phyloP scores from a whole-genome alignment of 2,113 vertebrate species.

The Cebus imitator region DNA sequence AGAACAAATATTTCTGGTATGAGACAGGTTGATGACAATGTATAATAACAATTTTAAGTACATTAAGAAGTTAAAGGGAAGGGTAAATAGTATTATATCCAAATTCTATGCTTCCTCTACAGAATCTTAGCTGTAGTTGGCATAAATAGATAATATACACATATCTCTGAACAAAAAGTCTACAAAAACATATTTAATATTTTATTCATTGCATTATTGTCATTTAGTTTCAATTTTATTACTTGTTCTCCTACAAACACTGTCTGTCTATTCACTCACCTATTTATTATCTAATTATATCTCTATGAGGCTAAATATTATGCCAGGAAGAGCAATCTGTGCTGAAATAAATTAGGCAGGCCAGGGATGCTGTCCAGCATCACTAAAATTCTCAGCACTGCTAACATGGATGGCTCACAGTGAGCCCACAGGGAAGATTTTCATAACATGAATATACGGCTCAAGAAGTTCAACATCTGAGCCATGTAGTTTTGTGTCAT shows the following conservation, averaged over 20 bases:
- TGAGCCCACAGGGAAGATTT: background rate
- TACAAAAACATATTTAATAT: background rate
- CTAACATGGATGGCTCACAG: background rate
- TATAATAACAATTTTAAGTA: background rate
- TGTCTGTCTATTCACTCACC: background rate
- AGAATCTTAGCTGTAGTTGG: background rate
- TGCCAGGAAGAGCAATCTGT: background rate
- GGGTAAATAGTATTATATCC: background rate
- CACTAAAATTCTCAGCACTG: background rate
- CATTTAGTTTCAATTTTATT: background rate
- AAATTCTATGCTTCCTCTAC: background rate
- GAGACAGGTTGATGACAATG: background rate
- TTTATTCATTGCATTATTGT: background rate
- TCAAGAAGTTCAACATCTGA: background rate
- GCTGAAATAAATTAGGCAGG: background rate
- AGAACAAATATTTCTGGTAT: background rate
- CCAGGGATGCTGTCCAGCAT: background rate
- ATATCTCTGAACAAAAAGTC: background rate
- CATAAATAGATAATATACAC: background rate
- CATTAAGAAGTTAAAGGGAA: background rate
- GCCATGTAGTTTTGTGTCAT: background rate
- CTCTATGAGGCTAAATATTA: background rate
- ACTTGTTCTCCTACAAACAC: background rate
- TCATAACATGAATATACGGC: background rate
- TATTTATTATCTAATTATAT: background rate